These are phyloP conservation scores for Dysmachus trigonus DNA, from an alignment of 2,888 invertebrate genomes.

Conservation along the genomic window DNA sequence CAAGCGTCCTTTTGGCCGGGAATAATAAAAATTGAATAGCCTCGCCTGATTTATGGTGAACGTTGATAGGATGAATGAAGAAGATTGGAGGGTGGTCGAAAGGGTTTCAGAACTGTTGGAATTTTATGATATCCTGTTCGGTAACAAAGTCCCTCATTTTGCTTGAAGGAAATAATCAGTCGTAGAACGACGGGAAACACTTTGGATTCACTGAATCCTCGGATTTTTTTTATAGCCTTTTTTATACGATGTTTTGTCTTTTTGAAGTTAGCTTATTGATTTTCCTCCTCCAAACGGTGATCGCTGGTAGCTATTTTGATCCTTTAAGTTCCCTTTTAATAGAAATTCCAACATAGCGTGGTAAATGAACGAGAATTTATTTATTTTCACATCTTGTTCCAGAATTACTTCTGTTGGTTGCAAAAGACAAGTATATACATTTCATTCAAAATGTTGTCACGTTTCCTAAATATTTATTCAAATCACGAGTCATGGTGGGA, in stretches of 20 bases:
- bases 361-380: not conserved
- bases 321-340: not conserved
- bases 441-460: not conserved
- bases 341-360: not conserved
- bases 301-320: not conserved
- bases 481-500: not conserved
- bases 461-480: not conserved
- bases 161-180: not conserved
- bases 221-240: not conserved
- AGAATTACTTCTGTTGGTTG: not conserved
- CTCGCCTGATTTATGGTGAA: not conserved
- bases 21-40: not conserved
- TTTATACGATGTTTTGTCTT: not conserved
- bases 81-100: not conserved
- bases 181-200: not conserved
- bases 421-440: not conserved
- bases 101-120: not conserved
- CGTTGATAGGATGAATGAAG: not conserved
- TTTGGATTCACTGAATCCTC: not conserved
- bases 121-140: not conserved
- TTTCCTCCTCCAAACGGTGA: not conserved
- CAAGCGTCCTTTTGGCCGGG: not conserved
- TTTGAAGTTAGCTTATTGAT: not conserved
- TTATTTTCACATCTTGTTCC: not conserved
- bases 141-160: not conserved